These are phyloP conservation scores for Lasiommata megera DNA, from an alignment of 2,888 invertebrate species.

Conservation along the genomic window DNA sequence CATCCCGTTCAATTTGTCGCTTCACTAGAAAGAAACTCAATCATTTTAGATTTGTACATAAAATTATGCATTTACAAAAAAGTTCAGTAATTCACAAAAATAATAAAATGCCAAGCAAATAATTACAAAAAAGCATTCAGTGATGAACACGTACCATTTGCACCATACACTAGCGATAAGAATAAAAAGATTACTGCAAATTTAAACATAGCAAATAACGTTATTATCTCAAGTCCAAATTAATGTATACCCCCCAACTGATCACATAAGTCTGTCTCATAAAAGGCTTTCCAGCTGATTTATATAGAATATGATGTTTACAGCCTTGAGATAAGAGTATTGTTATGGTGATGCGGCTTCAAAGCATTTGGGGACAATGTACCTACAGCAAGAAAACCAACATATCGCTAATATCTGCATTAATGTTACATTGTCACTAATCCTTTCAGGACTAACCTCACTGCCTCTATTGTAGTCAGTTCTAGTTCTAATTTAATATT, in stretches of 20 bases:
- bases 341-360: constrained; percentile 20
- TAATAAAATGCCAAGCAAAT: too few relatives aligned
- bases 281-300: constrained; percentile 10
- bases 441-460: not conserved
- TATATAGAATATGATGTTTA: constrained; percentile 14
- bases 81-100: too few relatives aligned
- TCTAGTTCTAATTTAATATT: too few relatives aligned
- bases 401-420: not conserved
- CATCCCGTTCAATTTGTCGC: not conserved
- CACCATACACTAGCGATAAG: not conserved
- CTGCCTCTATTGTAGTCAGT: not conserved
- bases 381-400: not conserved
- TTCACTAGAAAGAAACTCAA: not conserved
- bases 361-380: constrained; percentile 7
- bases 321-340: constrained; percentile 19
- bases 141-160: not conserved
- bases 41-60: too few relatives aligned
- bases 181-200: not conserved
- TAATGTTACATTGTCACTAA: not conserved
- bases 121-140: not conserved
- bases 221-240: not conserved
- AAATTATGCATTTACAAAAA: too few relatives aligned
- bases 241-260: constrained; percentile 1
- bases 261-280: constrained; percentile 13
- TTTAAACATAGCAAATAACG: not conserved